phyloP scores from a whole-genome alignment of 2,888 invertebrate genomes.

The Drosophila affinis region DNA sequence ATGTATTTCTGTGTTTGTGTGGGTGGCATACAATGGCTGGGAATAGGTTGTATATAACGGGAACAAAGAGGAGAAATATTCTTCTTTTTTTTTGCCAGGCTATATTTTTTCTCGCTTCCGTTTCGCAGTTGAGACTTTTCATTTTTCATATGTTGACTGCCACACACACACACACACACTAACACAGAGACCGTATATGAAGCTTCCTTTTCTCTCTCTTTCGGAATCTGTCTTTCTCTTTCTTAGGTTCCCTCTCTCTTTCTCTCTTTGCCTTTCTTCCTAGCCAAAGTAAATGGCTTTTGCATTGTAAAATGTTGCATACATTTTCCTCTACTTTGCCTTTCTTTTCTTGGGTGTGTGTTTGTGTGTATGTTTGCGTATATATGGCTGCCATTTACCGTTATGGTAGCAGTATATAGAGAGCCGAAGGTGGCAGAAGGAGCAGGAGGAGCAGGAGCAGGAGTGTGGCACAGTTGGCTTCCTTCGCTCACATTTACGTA shows the following conservation, averaged over 20 bases:
- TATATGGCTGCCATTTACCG: slow-evolving; percentile 37
- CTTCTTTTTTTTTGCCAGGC: slow-evolving; percentile 17
- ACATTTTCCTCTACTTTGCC: slow-evolving; percentile 76
- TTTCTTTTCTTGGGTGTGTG: slow-evolving; percentile 21
- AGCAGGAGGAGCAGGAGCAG: slow-evolving; percentile 2
- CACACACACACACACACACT: slow-evolving; percentile 34
- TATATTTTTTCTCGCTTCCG: slow-evolving; percentile 22
- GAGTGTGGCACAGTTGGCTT: slow-evolving; percentile 53
- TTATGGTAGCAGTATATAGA: slow-evolving; percentile 7
- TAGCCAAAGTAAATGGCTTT: slow-evolving; percentile 73
- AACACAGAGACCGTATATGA: slow-evolving; percentile 3
- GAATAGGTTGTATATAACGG: slow-evolving; percentile 48
- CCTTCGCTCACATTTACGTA: slow-evolving; percentile 66
- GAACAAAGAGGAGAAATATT: slow-evolving; percentile 27
- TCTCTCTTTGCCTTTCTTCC: slow-evolving; percentile 15
- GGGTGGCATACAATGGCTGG: slow-evolving; percentile 54
- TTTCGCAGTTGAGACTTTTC: slow-evolving; percentile 71
- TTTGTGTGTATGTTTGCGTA: not conserved
- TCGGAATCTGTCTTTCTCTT: not conserved
- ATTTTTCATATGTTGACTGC: slow-evolving; percentile 78
- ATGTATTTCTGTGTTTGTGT: slow-evolving; percentile 27
- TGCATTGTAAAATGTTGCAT: slow-evolving; percentile 81
- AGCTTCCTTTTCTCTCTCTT: slow-evolving; percentile 25
- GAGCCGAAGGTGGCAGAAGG: not conserved
- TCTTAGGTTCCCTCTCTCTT: slow-evolving; percentile 4